A percentile compares a stretch with the other conserved stretches of the same genome.
phyloP scores from a whole-genome alignment of 2,113 vertebrate species.

The Sylvia atricapilla region DNA sequence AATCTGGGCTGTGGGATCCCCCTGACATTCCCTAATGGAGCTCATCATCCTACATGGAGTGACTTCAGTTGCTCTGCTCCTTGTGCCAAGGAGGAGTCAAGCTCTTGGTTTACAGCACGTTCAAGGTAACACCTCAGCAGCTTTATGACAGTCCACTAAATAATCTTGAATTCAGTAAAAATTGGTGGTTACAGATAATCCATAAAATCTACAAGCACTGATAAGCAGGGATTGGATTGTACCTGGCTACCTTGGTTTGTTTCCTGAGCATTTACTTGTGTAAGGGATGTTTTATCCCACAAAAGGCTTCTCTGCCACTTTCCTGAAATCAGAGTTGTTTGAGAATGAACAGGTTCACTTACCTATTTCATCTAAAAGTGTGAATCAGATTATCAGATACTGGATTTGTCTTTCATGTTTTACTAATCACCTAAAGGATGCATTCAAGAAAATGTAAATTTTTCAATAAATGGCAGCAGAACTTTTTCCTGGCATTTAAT shows the following conservation, averaged over 20 bases:
- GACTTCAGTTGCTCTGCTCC: neutral
- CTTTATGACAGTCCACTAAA: neutral
- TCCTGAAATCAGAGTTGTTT: neutral
- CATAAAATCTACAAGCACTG: fast-evolving
- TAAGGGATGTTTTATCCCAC: neutral
- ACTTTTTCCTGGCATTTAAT: neutral
- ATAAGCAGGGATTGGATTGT: neutral
- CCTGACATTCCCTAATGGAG: fast-evolving
- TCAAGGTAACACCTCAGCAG: neutral
- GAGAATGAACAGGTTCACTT: neutral
- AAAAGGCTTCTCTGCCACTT: neutral
- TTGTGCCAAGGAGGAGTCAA: neutral
- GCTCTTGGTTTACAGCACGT: neutral
- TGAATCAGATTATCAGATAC: neutral
- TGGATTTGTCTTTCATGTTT: neutral
- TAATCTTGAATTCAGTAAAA: neutral
- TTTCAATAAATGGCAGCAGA: neutral
- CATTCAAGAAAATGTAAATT: neutral
- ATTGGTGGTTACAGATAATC: neutral
- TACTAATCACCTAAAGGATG: neutral
- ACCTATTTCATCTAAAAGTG: neutral
- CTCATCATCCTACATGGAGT: neutral
- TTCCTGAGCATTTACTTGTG: too few species aligned
- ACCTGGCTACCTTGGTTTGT: neutral
- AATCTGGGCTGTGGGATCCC: neutral